phyloP scores from a whole-genome alignment of 2,797 vertebrate genomes.

The Eulemur rubriventer region DNA sequence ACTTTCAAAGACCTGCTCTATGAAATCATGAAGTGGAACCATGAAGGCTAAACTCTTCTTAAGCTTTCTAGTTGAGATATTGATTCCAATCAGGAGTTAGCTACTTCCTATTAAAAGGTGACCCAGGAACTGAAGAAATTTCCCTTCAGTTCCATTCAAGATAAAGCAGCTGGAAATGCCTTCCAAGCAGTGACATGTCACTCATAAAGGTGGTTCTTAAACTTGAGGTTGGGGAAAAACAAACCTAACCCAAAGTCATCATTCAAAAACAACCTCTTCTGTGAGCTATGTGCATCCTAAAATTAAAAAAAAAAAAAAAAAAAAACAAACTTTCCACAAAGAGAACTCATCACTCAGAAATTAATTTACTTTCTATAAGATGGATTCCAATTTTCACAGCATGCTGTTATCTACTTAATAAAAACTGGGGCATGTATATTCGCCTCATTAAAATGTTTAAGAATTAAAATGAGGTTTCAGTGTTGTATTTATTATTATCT shows the following conservation, averaged over 20 bases:
- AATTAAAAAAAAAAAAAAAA: neutral
- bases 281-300: neutral
- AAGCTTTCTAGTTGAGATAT: neutral
- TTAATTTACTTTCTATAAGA: slow-evolving; percentile 48
- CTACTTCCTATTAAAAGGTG: slow-evolving; percentile 11
- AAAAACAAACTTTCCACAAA: slow-evolving; percentile 8
- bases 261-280: neutral
- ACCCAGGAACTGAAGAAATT: neutral
- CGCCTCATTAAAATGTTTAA: slow-evolving; percentile 57
- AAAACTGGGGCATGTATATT: slow-evolving; percentile 52
- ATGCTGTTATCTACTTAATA: slow-evolving; percentile 61
- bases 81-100: slow-evolving; percentile 42
- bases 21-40: neutral
- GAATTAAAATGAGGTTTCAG: slow-evolving; percentile 55
- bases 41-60: neutral
- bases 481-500: slow-evolving; percentile 62
- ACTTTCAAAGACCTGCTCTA: neutral
- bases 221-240: neutral
- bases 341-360: slow-evolving; percentile 21
- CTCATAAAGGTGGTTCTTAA: neutral
- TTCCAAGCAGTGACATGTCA: neutral
- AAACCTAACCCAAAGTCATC: neutral
- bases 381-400: slow-evolving; percentile 62
- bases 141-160: neutral
- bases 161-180: neutral